Base-by-base conservation (phyloP, 92 coral and sea anemone genomes). In the Zoanthus sociatus region DNA sequence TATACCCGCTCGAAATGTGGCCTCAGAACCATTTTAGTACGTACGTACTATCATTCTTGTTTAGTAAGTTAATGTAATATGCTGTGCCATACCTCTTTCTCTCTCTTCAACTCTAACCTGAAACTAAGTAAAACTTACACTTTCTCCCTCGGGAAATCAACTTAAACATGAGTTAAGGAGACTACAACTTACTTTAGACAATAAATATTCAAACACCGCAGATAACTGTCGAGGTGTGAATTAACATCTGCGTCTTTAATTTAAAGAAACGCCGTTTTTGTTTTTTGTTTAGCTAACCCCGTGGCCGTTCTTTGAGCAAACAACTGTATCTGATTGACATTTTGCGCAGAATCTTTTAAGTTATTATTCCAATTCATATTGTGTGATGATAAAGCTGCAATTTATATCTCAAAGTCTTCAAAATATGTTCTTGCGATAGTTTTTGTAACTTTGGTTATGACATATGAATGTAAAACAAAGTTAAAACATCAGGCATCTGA, bases 181-280 rank as follows among this genome's bases (percentile, higher is more conserved):
- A 56, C 45, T 20, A 13, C 7, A 69, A 69, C 37, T 26, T 9
- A 51, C 67, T 20, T 32, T 0, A 26, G 26, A 53, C 12, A 42
- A 77, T 51, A 77, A 44, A 26, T 77, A 53, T 51, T 26, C 82
- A 77, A 53, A 69, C 73, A 69, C 47, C 31, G 67, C 32, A 77
- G 67, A 77, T 51, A 51, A n/a, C 44, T 54, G 30, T 77, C 63
- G 67, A 77, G 18, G 63, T 53, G 82, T 77, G 82, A 77, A 77
- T 13, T 54, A 77, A 46, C 82, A 77, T 68, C 82, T 77, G 82
- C 44, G 47, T 77, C 20, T 66, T 16, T 2, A 14, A 54, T 37
- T 12, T 21, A 15, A 21, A 54, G 44, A 30, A 50, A 76, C 64
- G 11, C 26, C 26, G 26, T 26, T 17, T 53, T 54, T 77, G 21